phyloP scores from a whole-genome alignment of 2,797 vertebrate species.

The Chelidonichthys spinosus region DNA sequence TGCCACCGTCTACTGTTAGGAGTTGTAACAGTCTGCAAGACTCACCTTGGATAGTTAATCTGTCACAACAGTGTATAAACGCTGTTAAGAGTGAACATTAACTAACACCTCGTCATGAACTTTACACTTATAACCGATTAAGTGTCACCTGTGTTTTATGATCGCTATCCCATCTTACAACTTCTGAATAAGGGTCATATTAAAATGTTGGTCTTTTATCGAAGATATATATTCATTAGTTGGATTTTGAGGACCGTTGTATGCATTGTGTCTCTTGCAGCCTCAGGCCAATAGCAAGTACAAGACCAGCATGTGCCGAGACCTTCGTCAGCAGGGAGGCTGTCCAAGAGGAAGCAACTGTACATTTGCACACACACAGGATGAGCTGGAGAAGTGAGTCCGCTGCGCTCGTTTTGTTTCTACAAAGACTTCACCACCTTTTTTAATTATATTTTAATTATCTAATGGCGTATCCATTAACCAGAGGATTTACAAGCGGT shows the following conservation, averaged over 20 bases:
- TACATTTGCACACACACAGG: constrained; percentile 97
- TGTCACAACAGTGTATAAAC: neutral
- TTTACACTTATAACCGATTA: constrained; percentile 6
- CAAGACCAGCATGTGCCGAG: constrained; percentile 98
- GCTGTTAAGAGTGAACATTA: constrained; percentile 9
- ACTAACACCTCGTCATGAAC: constrained; percentile 7
- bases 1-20: neutral
- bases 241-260: neutral
- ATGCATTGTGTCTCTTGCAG: constrained; percentile 74
- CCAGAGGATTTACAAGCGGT: constrained; percentile 1
- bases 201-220: neutral
- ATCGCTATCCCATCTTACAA: neutral
- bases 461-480: constrained; percentile 6
- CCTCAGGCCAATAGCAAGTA: constrained; percentile 97
- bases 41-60: constrained; percentile 2
- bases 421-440: neutral
- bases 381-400: constrained; percentile 96
- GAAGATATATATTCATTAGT: neutral
- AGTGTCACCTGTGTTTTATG: constrained; percentile 1
- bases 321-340: constrained; percentile 95
- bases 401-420: neutral
- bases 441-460: constrained; percentile 13
- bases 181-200: neutral
- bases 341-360: constrained; percentile 95
- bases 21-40: neutral